phyloP scores from a whole-genome alignment of 2,888 invertebrate genomes.

The Gisinianus flammeolus region DNA sequence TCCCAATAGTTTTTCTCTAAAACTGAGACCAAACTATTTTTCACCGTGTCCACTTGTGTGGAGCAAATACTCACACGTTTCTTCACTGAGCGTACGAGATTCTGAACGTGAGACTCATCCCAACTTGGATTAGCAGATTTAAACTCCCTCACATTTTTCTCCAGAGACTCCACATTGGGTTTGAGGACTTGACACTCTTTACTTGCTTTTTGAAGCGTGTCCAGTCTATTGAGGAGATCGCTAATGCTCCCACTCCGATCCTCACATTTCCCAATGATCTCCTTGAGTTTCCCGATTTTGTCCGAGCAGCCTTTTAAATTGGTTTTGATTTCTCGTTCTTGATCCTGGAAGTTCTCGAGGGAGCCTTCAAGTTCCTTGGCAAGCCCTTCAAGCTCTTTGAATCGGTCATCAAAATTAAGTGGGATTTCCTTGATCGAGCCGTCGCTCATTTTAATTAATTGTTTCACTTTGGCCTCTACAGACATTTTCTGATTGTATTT shows the following conservation, averaged over 20 bases:
- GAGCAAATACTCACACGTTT: conserved; percentile 81
- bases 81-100: conserved; percentile 82
- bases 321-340: conserved; percentile 74
- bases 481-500: conserved; percentile 78
- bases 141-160: conserved; percentile 73
- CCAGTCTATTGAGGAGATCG: conserved; percentile 79
- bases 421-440: conserved; percentile 73
- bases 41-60: conserved; percentile 80
- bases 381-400: conserved; percentile 73
- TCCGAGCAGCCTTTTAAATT: conserved; percentile 76
- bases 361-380: conserved; percentile 77
- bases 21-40: conserved; percentile 74
- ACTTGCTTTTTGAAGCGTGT: conserved; percentile 76
- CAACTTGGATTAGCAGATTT: conserved; percentile 78
- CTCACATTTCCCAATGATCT: conserved; percentile 85
- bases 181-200: conserved; percentile 73
- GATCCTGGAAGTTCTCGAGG: conserved; percentile 74
- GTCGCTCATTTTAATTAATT: conserved; percentile 68
- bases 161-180: conserved; percentile 72
- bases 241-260: conserved; percentile 86
- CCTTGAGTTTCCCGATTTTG: conserved; percentile 74
- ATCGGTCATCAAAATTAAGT: conserved; percentile 76
- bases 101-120: conserved; percentile 76
- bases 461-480: conserved; percentile 78
- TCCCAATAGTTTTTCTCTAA: conserved; percentile 87